Base-by-base conservation (phyloP, 2,888 invertebrate genomes). In the Papilio protenor region DNA sequence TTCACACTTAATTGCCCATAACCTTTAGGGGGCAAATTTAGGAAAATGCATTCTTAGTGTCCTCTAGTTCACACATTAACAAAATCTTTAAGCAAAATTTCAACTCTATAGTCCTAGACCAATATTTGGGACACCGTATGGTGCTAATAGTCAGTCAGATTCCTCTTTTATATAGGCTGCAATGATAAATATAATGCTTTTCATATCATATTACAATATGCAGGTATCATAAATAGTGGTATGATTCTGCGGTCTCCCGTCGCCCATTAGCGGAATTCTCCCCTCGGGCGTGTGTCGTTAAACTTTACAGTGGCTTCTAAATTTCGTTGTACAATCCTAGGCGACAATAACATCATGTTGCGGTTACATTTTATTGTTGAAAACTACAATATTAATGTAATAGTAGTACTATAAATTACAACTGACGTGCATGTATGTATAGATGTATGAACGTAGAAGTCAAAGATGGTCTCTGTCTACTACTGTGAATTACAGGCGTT, bases 231-330 rank as follows among this genome's bases (percentile, higher is more conserved):
- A 74, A 66, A 66, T 66, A 74, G 47, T 12, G 45, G 66, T 27
- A 64, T 49, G 49, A 74, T 27, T 64, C 27, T 74, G 74, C 64
- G 66, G 66, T 74, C 74, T 64, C 74, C 14, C 33, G 49, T 74
- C 49, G 49, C 74, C 64, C 49, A 66, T 74, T 61, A 74, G 64
- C 74, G 64, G 27, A 52, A 74, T 64, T 66, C 74, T 74, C 74
- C 57, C 64, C 64, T 66, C 47, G 64, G 47, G 64, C 64, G 61
- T 52, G 61, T 64, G 74, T 64, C 64, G 74, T 74, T 52, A 74
- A 74, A 74, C 74, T 74, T 74, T 64, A 74, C 23, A 74, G 64
- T 27, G 52, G 49, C 33, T 64, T 49, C 64, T 74, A 74, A 64
- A 59, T 73, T 61, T 47, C 23, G 47, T 40, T 73, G 40, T 21